Conservation (phyloP, 2,113 vertebrate species). For the Anser brachyrhynchus region DNA sequence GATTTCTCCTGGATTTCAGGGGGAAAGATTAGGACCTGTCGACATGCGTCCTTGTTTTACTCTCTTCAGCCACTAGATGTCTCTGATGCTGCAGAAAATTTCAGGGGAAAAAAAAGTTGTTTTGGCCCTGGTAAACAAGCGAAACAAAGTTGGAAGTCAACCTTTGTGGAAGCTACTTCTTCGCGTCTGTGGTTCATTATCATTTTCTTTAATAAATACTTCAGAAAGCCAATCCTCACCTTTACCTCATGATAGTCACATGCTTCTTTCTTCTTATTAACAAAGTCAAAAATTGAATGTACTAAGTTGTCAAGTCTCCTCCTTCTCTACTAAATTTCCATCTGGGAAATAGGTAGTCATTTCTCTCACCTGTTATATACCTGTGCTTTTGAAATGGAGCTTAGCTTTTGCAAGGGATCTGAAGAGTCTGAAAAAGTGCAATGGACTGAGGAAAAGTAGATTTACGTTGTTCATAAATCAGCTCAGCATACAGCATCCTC, state of each 20-base stretch:
- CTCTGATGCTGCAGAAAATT: constrained; percentile 20
- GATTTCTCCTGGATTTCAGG: neutral
- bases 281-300: neutral
- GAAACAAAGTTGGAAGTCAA: neutral
- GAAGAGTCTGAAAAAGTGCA: neutral
- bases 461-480: neutral
- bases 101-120: neutral
- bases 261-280: neutral
- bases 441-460: neutral
- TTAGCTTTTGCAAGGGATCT: neutral
- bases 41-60: neutral
- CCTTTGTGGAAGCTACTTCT: neutral
- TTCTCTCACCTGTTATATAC: neutral
- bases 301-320: neutral
- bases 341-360: neutral
- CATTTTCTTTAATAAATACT: neutral
- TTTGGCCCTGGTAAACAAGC: neutral
- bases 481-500: neutral
- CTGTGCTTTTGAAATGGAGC: neutral
- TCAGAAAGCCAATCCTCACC: neutral
- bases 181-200: neutral
- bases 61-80: constrained; percentile 40
- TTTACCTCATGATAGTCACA: neutral
- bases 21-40: neutral
- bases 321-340: neutral